Evolutionary conservation across 1,140 invertebrate species (phyloP).

Genomic region (Aphelenchoides besseyi): DNA sequence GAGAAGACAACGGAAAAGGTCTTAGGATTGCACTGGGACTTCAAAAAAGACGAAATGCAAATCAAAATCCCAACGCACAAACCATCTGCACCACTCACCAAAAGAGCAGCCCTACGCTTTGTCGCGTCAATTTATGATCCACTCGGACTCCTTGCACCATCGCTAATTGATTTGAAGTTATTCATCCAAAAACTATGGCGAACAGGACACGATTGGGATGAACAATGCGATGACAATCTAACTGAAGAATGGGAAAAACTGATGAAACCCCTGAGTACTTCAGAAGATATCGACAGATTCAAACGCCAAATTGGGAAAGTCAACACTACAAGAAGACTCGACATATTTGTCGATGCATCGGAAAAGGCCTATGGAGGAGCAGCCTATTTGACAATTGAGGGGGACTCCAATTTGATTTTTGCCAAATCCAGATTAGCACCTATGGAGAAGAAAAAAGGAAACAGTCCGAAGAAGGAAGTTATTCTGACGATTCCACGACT

Average conservation of each 20-base stretch:
- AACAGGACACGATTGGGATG: not conserved
- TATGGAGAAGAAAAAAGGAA: not conserved
- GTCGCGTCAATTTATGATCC: constrained; percentile 1
- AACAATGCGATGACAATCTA: not conserved
- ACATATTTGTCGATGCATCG: not conserved
- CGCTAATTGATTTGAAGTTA: not conserved
- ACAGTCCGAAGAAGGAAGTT: not conserved
- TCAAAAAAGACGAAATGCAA: not conserved
- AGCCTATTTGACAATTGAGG: not conserved
- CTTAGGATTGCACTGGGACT: not conserved
- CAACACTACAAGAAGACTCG: not conserved
- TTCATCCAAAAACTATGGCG: not conserved
- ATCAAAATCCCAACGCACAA: constrained; percentile 1
- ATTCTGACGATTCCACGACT: constrained; percentile 1
- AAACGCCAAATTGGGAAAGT: not conserved
- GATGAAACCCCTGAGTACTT: not conserved
- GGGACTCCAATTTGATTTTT: not conserved
- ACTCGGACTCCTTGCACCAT: not conserved
- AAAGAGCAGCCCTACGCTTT: not conserved
- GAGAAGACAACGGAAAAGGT: not conserved
- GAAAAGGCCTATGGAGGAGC: not conserved
- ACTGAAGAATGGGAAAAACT: not conserved
- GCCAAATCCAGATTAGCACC: not conserved
- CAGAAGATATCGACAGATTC: not conserved
- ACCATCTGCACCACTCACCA: not conserved